A percentile compares a stretch with the other conserved stretches of the same genome.
Evolutionary conservation across 2,888 invertebrate species (phyloP).

Genomic region (Helicoverpa assulta): DNA sequence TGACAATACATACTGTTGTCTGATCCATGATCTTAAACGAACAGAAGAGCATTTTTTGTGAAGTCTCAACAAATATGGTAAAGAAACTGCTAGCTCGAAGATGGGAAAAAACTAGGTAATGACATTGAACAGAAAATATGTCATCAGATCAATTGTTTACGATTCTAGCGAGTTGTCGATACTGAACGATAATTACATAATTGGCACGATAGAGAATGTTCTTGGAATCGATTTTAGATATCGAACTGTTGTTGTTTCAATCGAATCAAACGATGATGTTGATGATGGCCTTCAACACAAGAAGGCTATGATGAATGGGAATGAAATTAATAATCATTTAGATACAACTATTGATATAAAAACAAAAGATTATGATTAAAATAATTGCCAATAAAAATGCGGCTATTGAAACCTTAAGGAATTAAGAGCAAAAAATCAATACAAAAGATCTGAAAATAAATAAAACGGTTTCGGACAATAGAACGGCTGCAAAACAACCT

Average conservation of each 20-base stretch:
- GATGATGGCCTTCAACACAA: too few relatives aligned
- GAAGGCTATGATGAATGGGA: background rate
- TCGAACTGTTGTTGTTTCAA: conserved; percentile 9
- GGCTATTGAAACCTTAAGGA: background rate
- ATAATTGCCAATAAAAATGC: background rate
- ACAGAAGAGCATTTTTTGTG: conserved; percentile 25
- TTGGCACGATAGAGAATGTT: conserved; percentile 30
- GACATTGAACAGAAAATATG: conserved; percentile 36
- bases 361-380: too few relatives aligned
- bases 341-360: too few relatives aligned
- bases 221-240: conserved; percentile 15
- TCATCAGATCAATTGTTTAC: conserved; percentile 38
- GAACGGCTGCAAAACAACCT: background rate
- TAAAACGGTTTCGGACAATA: conserved; percentile 3
- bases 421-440: background rate
- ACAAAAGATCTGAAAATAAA: background rate
- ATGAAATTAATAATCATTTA: too few relatives aligned
- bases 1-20: background rate
- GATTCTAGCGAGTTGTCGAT: conserved; percentile 36
- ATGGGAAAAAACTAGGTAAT: conserved; percentile 27
- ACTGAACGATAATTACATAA: conserved; percentile 38
- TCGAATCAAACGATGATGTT: background rate
- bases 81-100: conserved; percentile 28
- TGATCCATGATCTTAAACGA: conserved; percentile 23
- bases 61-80: conserved; percentile 23